Evolutionary conservation across 2,888 invertebrate species (phyloP).

Genomic region (Volucella inanis): DNA sequence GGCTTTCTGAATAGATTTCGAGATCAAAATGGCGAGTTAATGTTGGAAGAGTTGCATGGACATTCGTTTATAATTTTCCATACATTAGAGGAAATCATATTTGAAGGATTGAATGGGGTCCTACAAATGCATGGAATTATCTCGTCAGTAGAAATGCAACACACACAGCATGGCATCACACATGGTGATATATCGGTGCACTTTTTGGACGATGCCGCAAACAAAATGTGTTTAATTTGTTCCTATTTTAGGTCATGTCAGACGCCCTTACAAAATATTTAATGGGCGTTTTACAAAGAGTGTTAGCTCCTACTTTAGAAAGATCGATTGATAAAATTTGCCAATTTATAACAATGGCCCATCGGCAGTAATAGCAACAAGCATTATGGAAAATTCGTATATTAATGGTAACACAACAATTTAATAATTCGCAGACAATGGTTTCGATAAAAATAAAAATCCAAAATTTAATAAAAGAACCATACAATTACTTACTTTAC

Average conservation of each 20-base stretch:
- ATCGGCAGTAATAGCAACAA: background rate
- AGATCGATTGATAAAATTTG: slow-evolving; percentile 41
- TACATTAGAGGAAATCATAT: slow-evolving; percentile 76
- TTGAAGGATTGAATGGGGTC: slow-evolving; percentile 76
- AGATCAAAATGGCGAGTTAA: slow-evolving; percentile 59
- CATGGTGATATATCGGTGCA: slow-evolving; percentile 55
- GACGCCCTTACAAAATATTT: slow-evolving; percentile 29
- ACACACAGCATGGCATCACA: slow-evolving; percentile 71
- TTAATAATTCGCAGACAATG: too few species aligned
- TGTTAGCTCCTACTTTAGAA: slow-evolving; percentile 33
- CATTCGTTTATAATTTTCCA: slow-evolving; percentile 76
- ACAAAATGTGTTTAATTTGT: background rate
- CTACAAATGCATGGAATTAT: slow-evolving; percentile 66
- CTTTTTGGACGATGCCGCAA: background rate
- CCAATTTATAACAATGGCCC: background rate
- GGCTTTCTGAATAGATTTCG: slow-evolving; percentile 77
- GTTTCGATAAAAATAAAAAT: too few species aligned
- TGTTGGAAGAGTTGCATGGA: slow-evolving; percentile 75
- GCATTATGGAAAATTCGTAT: too few species aligned
- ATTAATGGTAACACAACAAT: too few species aligned
- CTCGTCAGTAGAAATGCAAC: background rate
- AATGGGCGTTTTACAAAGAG: slow-evolving; percentile 15
- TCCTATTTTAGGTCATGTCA: slow-evolving; percentile 25
- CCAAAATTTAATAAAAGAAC: too few species aligned
- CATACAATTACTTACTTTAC: too few species aligned